Base-by-base conservation (phyloP, 2,888 invertebrate species). In the Ptychoptera albimana region DNA sequence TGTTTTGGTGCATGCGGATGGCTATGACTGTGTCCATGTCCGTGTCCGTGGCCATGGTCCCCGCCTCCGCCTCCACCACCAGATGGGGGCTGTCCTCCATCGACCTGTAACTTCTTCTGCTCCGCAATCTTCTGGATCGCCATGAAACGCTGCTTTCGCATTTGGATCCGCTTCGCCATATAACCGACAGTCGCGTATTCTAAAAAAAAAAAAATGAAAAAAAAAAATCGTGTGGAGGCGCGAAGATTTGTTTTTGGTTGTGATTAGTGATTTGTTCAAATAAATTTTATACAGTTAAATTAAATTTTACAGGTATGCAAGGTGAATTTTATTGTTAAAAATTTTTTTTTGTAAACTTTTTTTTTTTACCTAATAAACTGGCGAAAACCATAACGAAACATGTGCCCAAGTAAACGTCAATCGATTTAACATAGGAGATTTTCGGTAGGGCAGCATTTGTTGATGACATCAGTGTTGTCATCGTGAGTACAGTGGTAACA, bases 351-450 rank as follows among this genome's bases (percentile, higher is more conserved):
- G 5, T 36, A 15, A 13, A 46, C 48, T 36, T n/a, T 36, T 36
- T 36, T 2, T 36, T 35, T 73, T 81, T 77, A 88, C 89, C 91
- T 72, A 96, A 72, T 63, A 96, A 74, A 68, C 92, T 92, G 58
- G 93, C 93, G 75, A 94, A 94, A 64, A 94, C 94, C 93, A 94
- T 94, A 66, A 94, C 89, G 85, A 94, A 94, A 73, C 92, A 93
- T 60, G 92, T 93, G 60, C 92, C 92, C 70, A 93, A 73, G 71
- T 92, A 94, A 58, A 94, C 92, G 71, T 94, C 94, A 68, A 94
- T 94, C 57, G 89, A 89, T 69, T 94, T 94, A 68, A 94, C 91
- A 72, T 94, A 94, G 53, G 92, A 92, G 63, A 94, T 93, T 74
- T 97, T 92, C 57, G 97, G 97, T 67, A 98, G 77, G 57, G 89